These are phyloP conservation scores for Eidolon helvum DNA, from an alignment of 2,113 vertebrate genomes.

Conservation along the genomic window DNA sequence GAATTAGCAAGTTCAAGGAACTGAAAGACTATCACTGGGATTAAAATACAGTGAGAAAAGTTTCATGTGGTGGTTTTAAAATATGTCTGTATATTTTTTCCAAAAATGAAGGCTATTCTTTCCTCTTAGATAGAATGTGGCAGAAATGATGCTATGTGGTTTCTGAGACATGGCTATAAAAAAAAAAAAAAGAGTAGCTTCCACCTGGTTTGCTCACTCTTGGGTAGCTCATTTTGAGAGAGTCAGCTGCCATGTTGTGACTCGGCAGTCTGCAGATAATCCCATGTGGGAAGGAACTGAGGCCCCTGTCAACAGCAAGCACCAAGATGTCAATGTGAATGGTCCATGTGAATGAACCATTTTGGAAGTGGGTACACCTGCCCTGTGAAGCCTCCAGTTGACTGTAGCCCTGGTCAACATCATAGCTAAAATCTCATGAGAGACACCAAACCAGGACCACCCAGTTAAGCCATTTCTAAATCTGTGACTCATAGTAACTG, in stretches of 20 bases:
- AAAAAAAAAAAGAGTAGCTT: not conserved
- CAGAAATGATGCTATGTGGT: not conserved
- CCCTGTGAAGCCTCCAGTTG: not conserved
- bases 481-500: not conserved
- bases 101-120: not conserved
- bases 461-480: not conserved
- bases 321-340: not conserved
- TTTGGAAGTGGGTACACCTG: not conserved
- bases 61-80: not conserved
- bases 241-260: not conserved
- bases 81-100: not conserved
- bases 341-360: not conserved
- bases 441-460: not conserved
- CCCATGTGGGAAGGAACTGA: not conserved
- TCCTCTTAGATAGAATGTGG: not conserved
- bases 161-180: not conserved
- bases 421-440: not conserved
- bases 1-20: not conserved
- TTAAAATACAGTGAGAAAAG: not conserved
- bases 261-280: not conserved
- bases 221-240: not conserved
- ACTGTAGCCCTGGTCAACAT: not conserved
- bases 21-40: not conserved
- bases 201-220: not conserved
- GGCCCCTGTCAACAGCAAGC: not conserved